phyloP scores from a whole-genome alignment of 2,113 vertebrate species.

The Paraplagusia blochii region DNA sequence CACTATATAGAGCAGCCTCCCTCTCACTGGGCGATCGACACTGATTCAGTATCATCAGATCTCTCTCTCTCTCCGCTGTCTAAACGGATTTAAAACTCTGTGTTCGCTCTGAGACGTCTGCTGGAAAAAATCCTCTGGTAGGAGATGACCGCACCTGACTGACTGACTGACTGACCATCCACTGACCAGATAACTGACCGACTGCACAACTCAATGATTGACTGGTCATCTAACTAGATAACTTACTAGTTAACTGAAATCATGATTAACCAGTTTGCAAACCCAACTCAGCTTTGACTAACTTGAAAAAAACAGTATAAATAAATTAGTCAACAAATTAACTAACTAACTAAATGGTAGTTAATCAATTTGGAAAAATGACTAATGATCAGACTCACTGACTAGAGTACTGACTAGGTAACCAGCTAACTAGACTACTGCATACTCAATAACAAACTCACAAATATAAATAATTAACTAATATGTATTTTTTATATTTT shows the following conservation, averaged over 20 bases:
- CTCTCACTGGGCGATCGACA: conserved; percentile 34
- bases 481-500: too few relatives aligned
- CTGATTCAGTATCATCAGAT: conserved; percentile 34
- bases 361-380: background rate
- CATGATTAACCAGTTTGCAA: too few relatives aligned
- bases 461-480: too few relatives aligned
- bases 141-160: background rate
- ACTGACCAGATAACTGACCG: too few relatives aligned
- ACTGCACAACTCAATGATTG: too few relatives aligned
- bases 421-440: background rate
- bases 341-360: background rate
- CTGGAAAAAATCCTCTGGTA: conserved; percentile 15
- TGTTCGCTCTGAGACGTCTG: conserved; percentile 23
- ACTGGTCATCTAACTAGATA: too few relatives aligned
- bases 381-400: background rate
- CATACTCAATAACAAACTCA: too few relatives aligned
- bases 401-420: background rate
- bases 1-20: conserved; percentile 51
- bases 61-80: conserved; percentile 30
- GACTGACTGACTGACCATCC: too few relatives aligned
- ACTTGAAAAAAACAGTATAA: too few relatives aligned
- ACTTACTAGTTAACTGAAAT: too few relatives aligned
- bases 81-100: conserved; percentile 32
- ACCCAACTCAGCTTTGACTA: too few relatives aligned
- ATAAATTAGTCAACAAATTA: too few relatives aligned